Conservation (phyloP, 2,888 invertebrate species). For the Silvanus unidentatus region DNA sequence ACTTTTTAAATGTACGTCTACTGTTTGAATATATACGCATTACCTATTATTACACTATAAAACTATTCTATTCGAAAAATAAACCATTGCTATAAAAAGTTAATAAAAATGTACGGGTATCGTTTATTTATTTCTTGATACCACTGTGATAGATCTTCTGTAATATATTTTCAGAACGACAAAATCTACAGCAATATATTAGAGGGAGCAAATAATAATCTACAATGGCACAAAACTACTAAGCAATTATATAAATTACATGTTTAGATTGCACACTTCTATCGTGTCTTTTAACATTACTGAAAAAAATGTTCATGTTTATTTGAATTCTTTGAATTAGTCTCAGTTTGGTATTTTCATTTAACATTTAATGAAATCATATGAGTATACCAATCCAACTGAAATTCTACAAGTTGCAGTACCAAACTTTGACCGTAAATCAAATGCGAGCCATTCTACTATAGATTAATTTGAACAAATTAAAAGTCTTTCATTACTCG, state of each 20-base stretch:
- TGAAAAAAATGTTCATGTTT: no score
- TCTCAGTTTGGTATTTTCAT: no score
- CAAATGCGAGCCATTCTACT: no score
- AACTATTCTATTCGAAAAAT: neutral
- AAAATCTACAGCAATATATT: conserved; percentile 33
- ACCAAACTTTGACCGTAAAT: no score
- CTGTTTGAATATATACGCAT: conserved; percentile 8
- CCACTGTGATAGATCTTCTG: conserved; percentile 32
- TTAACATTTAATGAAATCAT: no score
- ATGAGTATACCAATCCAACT: no score
- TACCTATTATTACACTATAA: conserved; percentile 10
- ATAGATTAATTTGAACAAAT: no score
- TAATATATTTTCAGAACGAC: conserved; percentile 22
- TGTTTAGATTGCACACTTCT: conserved; percentile 10
- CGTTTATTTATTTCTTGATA: conserved; percentile 19
- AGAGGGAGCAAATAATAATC: conserved; percentile 30
- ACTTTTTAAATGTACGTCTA: conserved; percentile 17
- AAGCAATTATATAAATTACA: conserved; percentile 29
- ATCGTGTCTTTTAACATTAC: no score
- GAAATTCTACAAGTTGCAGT: no score
- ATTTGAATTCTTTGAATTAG: no score
- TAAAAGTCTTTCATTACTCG: no score
- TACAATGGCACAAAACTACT: conserved; percentile 28
- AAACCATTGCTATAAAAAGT: neutral
- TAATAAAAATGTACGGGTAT: conserved; percentile 20